Evolutionary conservation across 2,113 vertebrate genomes (phyloP).

Genomic region (Elephantulus edwardii): DNA sequence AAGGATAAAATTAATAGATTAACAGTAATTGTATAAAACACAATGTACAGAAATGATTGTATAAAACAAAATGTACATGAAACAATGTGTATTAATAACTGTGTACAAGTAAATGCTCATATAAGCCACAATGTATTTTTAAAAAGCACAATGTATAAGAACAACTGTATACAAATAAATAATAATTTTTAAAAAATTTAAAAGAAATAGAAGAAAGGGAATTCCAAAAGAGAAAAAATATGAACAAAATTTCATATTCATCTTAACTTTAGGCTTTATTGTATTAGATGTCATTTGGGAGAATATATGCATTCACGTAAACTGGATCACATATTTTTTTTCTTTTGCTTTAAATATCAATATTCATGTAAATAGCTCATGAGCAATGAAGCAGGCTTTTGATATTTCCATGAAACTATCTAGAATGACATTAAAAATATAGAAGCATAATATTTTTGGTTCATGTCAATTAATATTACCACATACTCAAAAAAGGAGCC

Average conservation of each 20-base stretch:
- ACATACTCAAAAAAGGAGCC: not conserved
- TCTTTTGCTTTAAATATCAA: not conserved
- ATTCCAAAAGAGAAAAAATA: constrained; percentile 4
- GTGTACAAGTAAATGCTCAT: too few relatives aligned
- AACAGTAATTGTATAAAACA: too few relatives aligned
- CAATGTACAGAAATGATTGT: too few relatives aligned
- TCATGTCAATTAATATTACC: not conserved
- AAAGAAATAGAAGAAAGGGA: not conserved
- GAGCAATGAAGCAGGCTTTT: not conserved
- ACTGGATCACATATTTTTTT: not conserved
- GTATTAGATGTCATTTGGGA: not conserved
- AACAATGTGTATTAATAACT: too few relatives aligned
- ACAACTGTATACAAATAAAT: too few relatives aligned
- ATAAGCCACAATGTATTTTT: too few relatives aligned
- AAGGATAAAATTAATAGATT: too few relatives aligned
- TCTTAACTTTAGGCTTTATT: not conserved
- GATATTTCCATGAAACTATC: not conserved
- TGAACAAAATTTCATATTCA: not conserved
- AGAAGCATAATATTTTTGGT: not conserved
- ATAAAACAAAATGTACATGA: too few relatives aligned
- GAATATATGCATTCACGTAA: not conserved
- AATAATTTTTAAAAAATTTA: not conserved
- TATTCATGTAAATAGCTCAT: not conserved
- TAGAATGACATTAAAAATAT: not conserved
- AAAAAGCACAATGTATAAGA: too few relatives aligned